phyloP scores from a whole-genome alignment of 1,140 invertebrate species.

The Gonatopus flavifemur region DNA sequence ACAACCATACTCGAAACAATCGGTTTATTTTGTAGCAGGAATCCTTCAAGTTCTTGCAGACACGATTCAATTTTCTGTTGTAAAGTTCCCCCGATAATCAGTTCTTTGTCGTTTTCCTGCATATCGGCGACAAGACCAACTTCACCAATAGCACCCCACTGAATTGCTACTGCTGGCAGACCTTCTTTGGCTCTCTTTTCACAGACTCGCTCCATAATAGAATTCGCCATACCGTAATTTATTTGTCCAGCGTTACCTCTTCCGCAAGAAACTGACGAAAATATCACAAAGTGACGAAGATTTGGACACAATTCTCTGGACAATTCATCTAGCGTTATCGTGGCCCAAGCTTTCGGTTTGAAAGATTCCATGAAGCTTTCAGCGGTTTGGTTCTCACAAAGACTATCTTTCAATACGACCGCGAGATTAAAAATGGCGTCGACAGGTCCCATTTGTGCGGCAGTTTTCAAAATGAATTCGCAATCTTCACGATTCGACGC shows the following conservation, averaged over 20 bases:
- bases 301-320: conserved; percentile 52
- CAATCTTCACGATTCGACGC: conserved; percentile 48
- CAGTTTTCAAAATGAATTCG: conserved; percentile 60
- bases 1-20: conserved; percentile 67
- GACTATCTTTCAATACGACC: conserved; percentile 60
- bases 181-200: conserved; percentile 53
- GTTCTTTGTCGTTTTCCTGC: conserved; percentile 67
- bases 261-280: conserved; percentile 73
- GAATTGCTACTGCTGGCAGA: conserved; percentile 59
- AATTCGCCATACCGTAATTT: conserved; percentile 68
- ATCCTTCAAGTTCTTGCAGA: conserved; percentile 54
- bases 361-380: conserved; percentile 50
- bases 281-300: conserved; percentile 61
- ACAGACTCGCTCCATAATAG: conserved; percentile 61
- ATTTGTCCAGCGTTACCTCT: conserved; percentile 74
- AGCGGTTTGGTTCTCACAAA: conserved; percentile 56
- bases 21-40: conserved; percentile 62
- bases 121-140: conserved; percentile 64
- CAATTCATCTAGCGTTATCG: conserved; percentile 50
- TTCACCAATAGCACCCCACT: conserved; percentile 65
- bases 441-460: conserved; percentile 61
- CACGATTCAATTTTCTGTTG: conserved; percentile 70
- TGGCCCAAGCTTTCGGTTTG: conserved; percentile 52
- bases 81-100: conserved; percentile 64
- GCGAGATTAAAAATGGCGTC: conserved; percentile 76